Percentiles rank a stretch among this genome's conserved stretches.
These are phyloP conservation scores for Mohoua ochrocephala DNA, from an alignment of 2,113 vertebrate species.

Conservation along the genomic window DNA sequence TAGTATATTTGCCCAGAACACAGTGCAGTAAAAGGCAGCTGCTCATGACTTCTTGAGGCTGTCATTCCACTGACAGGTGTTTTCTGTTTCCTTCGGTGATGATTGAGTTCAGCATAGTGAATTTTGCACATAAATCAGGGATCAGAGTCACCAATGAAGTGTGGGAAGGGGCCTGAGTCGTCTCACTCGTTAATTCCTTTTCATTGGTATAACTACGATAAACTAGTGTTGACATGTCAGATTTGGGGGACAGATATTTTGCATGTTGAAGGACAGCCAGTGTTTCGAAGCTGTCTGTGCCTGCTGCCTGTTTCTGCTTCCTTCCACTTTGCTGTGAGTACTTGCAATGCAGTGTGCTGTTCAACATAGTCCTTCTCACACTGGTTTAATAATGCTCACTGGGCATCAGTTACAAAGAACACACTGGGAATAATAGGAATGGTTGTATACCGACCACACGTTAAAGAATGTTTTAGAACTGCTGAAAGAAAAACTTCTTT, in stretches of 20 bases:
- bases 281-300: not conserved
- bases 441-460: not conserved
- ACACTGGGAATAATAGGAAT: not conserved
- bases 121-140: not conserved
- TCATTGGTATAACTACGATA: not conserved
- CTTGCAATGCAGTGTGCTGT: not conserved
- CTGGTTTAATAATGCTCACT: slow-evolving; percentile 5
- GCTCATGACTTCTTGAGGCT: not conserved
- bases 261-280: not conserved
- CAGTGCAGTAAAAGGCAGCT: not conserved
- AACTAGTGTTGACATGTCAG: not conserved
- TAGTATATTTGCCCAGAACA: not conserved
- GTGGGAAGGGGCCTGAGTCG: not conserved
- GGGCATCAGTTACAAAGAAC: not conserved
- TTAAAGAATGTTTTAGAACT: not conserved
- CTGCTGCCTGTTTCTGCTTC: not conserved
- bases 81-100: not conserved
- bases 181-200: not conserved
- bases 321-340: not conserved
- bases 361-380: not conserved
- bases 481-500: not conserved
- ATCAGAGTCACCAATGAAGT: not conserved
- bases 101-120: not conserved
- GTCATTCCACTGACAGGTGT: not conserved
- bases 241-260: not conserved